These are phyloP conservation scores for Sylvilagus floridanus DNA, from an alignment of 2,797 vertebrate genomes.

Conservation along the genomic window DNA sequence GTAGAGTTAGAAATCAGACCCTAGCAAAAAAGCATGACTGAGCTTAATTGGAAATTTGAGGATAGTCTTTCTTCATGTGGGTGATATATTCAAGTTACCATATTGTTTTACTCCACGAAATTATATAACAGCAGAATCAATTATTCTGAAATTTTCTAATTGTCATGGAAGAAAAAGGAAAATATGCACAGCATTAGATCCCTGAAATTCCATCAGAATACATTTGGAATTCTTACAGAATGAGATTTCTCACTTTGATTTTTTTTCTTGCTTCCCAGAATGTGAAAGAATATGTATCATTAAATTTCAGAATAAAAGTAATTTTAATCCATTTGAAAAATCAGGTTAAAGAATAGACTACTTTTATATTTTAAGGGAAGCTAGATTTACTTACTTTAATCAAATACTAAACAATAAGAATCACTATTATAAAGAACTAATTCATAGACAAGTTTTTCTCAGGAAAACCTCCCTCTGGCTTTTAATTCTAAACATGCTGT, in stretches of 20 bases:
- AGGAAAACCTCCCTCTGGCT: constrained; percentile 14
- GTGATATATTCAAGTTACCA: not conserved
- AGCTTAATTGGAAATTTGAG: constrained; percentile 47
- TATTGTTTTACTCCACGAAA: not conserved
- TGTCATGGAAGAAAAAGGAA: constrained; percentile 42
- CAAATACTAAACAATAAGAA: constrained; percentile 15
- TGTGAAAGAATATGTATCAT: not conserved
- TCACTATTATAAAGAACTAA: constrained; percentile 14
- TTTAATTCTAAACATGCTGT: constrained; percentile 20
- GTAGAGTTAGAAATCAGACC: constrained; percentile 34
- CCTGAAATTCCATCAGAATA: not conserved
- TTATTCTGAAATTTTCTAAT: constrained; percentile 56
- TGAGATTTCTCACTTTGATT: constrained; percentile 24
- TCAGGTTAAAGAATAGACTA: constrained; percentile 22
- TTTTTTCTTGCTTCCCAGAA: not conserved
- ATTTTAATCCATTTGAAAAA: constrained; percentile 22
- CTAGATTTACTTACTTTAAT: not conserved
- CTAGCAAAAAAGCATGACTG: constrained; percentile 43
- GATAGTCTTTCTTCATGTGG: not conserved
- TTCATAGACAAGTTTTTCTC: not conserved
- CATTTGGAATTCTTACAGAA: constrained; percentile 31
- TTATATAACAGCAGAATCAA: constrained; percentile 18
- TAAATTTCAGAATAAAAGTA: constrained; percentile 56
- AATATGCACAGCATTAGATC: not conserved
- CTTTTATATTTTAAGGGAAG: constrained; percentile 30